Evolutionary conservation across 1,140 invertebrate genomes (phyloP).

Genomic region (Hestina assimilis): DNA sequence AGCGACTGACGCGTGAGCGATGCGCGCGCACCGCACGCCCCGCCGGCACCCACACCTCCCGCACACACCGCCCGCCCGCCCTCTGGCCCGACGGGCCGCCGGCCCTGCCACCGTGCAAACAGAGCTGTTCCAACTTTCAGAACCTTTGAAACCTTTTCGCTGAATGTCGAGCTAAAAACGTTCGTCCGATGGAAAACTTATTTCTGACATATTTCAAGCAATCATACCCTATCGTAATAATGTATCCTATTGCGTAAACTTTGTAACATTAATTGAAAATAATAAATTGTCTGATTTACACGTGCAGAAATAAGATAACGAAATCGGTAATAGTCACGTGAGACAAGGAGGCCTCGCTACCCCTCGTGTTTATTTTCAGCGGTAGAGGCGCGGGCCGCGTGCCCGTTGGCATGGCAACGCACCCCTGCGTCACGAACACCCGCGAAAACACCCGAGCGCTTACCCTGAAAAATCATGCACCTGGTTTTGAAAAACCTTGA

Average conservation of each 20-base stretch:
- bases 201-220: neutral
- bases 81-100: slow-evolving; percentile 27
- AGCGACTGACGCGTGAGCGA: slow-evolving; percentile 68
- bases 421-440: slow-evolving; percentile 48
- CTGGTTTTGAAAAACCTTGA: slow-evolving; percentile 41
- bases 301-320: neutral
- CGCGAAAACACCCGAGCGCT: slow-evolving; percentile 39
- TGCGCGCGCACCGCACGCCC: slow-evolving; percentile 62
- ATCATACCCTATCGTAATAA: too few relatives aligned
- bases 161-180: neutral
- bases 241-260: too few relatives aligned
- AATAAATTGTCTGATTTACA: neutral
- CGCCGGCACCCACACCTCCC: slow-evolving; percentile 27
- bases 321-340: slow-evolving; percentile 15
- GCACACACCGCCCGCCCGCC: slow-evolving; percentile 26
- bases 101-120: slow-evolving; percentile 35
- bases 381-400: slow-evolving; percentile 50
- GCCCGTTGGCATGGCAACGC: slow-evolving; percentile 65
- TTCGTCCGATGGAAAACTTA: neutral
- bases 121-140: slow-evolving; percentile 35
- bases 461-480: slow-evolving; percentile 39
- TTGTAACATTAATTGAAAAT: neutral
- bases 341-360: slow-evolving; percentile 16
- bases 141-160: slow-evolving; percentile 15
- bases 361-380: slow-evolving; percentile 71